Evolutionary conservation across 2,797 vertebrate genomes (phyloP).

Genomic region (Sebastes wilsoni): DNA sequence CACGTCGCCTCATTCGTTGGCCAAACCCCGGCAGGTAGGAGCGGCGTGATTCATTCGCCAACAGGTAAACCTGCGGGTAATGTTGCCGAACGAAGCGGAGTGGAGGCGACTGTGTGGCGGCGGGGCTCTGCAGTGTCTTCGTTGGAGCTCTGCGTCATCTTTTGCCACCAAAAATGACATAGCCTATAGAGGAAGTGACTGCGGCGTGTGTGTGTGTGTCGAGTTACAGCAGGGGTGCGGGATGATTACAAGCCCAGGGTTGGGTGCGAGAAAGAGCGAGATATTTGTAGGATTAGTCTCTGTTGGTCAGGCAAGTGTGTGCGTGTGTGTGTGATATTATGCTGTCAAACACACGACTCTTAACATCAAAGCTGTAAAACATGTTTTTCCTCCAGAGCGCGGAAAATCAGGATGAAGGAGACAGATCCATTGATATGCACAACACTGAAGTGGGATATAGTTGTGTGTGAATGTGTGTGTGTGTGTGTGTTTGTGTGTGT

Average conservation of each 20-base stretch:
- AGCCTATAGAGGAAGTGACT: conserved; percentile 16
- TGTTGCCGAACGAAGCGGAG: not conserved
- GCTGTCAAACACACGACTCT: conserved; percentile 12
- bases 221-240: conserved; percentile 14
- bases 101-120: not conserved
- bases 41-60: conserved; percentile 9
- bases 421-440: conserved; percentile 27
- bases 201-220: not conserved
- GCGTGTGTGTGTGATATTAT: conserved; percentile 6
- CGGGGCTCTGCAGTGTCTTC: not conserved
- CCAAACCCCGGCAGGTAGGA: conserved; percentile 9
- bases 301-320: not conserved
- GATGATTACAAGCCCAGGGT: not conserved
- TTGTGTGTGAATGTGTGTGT: not conserved
- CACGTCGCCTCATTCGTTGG: conserved; percentile 22
- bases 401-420: conserved; percentile 29
- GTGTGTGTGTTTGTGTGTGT: not conserved
- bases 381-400: conserved; percentile 17
- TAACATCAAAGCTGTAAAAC: conserved; percentile 40
- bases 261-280: conserved; percentile 16
- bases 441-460: not conserved
- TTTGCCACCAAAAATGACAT: not conserved
- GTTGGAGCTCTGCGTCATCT: conserved; percentile 2
- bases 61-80: conserved; percentile 34
- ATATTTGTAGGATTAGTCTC: conserved; percentile 35